phyloP scores from a whole-genome alignment of 2,888 invertebrate genomes.

The Tetramorium bicarinatum region DNA sequence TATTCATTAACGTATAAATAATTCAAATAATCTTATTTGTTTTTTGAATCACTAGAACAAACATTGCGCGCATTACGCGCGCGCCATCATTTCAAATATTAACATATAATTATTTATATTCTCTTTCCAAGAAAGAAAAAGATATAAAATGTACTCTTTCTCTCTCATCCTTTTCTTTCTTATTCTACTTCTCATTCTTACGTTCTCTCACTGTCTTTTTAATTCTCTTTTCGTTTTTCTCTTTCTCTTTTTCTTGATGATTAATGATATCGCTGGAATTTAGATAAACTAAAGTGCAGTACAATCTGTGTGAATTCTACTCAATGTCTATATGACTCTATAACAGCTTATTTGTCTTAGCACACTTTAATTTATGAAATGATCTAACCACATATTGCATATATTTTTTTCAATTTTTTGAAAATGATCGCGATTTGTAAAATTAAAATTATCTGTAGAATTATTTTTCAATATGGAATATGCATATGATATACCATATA shows the following conservation, averaged over 20 bases:
- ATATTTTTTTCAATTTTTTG: not conserved
- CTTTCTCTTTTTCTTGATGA: no score
- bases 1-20: no score
- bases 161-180: no score
- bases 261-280: not conserved
- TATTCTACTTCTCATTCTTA: no score
- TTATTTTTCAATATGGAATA: not conserved
- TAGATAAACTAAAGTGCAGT: not conserved
- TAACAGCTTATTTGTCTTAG: not conserved
- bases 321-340: not conserved
- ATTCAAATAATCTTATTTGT: not conserved
- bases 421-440: not conserved
- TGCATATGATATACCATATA: not conserved
- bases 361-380: slow-evolving; percentile 11
- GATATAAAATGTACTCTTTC: no score
- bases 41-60: no score
- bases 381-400: not conserved
- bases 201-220: no score
- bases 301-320: not conserved
- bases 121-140: no score
- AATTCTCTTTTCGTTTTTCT: no score
- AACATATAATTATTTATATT: not conserved
- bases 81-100: no score
- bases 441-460: not conserved
- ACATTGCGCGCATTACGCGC: no score